phyloP scores from a whole-genome alignment of 2,797 vertebrate species.

The Gallinago solitaria region DNA sequence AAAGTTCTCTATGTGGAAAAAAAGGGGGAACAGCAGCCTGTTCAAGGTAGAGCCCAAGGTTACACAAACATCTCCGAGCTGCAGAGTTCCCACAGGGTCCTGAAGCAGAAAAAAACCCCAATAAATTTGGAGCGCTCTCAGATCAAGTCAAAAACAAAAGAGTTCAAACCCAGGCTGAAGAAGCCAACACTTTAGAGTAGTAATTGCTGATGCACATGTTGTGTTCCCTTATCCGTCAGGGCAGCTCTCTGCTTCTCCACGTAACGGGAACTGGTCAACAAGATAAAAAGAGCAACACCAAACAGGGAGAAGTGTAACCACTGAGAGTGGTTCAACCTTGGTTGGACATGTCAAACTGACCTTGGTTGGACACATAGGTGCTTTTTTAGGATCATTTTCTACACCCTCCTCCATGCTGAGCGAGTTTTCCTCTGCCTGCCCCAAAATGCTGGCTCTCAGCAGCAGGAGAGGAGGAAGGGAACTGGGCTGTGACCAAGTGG shows the following conservation, averaged over 20 bases:
- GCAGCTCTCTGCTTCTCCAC: background rate
- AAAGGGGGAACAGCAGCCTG: background rate
- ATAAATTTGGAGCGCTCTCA: background rate
- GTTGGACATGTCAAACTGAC: background rate
- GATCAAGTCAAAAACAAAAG: background rate
- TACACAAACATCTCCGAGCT: conserved; percentile 2
- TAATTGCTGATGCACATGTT: background rate
- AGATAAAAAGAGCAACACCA: background rate
- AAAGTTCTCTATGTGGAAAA: background rate
- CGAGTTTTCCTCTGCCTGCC: background rate
- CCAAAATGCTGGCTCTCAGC: background rate
- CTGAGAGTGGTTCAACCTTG: background rate
- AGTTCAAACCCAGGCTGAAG: background rate
- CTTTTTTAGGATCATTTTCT: background rate
- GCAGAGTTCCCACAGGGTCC: background rate
- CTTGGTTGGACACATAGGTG: background rate
- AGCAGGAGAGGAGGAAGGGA: background rate
- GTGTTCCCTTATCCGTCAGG: background rate
- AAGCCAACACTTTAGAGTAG: background rate
- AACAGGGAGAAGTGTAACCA: background rate
- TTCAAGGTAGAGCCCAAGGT: background rate
- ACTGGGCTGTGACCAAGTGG: background rate
- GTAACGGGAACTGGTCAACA: background rate
- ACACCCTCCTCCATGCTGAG: background rate
- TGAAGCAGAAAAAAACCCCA: background rate